phyloP scores from a whole-genome alignment of 2,888 invertebrate genomes.

The Micoletzkya japonica region DNA sequence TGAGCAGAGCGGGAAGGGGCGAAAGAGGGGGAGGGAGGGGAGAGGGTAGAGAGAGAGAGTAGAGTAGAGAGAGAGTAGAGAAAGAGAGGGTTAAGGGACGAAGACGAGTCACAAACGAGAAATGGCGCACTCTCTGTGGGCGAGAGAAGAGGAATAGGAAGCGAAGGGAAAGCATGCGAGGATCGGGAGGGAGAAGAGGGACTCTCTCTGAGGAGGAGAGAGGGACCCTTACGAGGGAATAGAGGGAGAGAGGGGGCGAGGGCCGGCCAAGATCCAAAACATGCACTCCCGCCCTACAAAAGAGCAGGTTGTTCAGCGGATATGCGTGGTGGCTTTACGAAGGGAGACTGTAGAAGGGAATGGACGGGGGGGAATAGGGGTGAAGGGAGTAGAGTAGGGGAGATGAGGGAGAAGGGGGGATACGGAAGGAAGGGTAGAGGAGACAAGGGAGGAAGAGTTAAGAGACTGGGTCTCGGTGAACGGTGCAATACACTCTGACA shows the following conservation, averaged over 20 bases:
- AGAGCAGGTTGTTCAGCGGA: not conserved
- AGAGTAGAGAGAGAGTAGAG: not conserved
- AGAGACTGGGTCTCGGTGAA: constrained; percentile 8
- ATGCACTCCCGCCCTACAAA: too few relatives aligned
- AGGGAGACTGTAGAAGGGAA: too few relatives aligned
- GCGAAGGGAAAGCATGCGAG: not conserved
- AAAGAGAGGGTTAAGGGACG: not conserved
- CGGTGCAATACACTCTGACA: too few relatives aligned
- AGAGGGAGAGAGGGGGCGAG: constrained; percentile 3
- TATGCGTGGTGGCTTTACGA: not conserved
- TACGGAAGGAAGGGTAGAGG: constrained; percentile 2
- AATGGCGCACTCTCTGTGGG: not conserved
- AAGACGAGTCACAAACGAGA: not conserved
- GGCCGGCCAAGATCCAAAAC: not conserved
- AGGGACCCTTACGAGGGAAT: not conserved
- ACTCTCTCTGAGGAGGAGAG: not conserved
- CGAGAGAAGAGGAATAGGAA: not conserved
- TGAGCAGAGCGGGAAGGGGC: not conserved
- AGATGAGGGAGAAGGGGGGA: constrained; percentile 11
- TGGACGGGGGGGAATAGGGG: not conserved
- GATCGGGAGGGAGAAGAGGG: too few relatives aligned
- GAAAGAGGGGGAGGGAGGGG: not conserved
- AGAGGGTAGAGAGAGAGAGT: not conserved
- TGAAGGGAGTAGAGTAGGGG: not conserved
- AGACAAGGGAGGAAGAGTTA: constrained; percentile 11